Evolutionary conservation across 1,140 invertebrate genomes (phyloP), one percentile per base, ranked within the genome.

Genomic region (Trachelipus rathkii): DNA sequence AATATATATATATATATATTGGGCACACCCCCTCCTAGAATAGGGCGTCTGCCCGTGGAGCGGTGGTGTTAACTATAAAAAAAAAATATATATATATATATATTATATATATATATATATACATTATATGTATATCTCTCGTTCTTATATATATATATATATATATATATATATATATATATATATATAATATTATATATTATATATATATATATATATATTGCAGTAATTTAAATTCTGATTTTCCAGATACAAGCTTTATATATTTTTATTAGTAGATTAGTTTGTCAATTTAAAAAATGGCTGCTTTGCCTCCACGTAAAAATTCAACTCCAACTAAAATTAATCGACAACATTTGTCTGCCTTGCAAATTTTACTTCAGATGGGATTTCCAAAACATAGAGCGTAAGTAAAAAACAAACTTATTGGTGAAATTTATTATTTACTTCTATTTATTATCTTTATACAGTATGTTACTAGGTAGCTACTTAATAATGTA

Each of bases 341-440:
- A 60, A 60, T 60, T 60, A 15, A 13, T 15, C 91, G 92, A 86
- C 90, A 91, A 84, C 88, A 91, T 84, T 84, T 91, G 78, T 90
- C 90, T 71, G 91, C 92, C 24, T 85, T 93, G 77, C 91, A 95
- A 86, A 92, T 91, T 24, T 86, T 95, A 33, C 85, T 94, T 72
- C 92, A 94, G 86, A 92, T 95, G 90, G 93, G 93, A 46, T 94
- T 95, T 86, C 90, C 92, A 2, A 92, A 91, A 86, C 90, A 93
- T 80, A 88, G 93, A 88, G 92, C 91, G 93, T 95, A 88, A 90
- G 90, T 89, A 21, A 24, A 15, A n/a, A n/a, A n/a, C n/a, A n/a
- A n/a, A n/a, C n/a, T n/a, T n/a, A n/a, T n/a, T n/a, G n/a, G 33
- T 33, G 33, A 33, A 3, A 33, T 3, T 3, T 33, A 33, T 33